Conservation (phyloP, 2,113 vertebrate species). For the Thinocorus orbignyianus region DNA sequence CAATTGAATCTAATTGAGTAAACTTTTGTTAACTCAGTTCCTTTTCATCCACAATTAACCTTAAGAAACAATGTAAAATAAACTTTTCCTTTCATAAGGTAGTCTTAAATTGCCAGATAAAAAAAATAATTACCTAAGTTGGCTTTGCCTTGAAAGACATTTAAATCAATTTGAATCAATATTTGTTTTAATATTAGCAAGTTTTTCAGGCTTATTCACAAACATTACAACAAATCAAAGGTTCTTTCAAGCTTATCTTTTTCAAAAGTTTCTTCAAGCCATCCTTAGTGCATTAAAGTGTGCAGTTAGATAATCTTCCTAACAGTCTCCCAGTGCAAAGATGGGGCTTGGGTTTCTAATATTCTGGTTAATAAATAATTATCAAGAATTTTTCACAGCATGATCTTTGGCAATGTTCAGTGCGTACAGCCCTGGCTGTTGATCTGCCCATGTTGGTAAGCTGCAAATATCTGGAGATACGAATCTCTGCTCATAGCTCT, state of each 20-base stretch:
- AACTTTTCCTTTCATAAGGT: neutral
- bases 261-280: conserved; percentile 9
- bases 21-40: neutral
- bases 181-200: conserved; percentile 15
- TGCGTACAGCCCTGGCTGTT: accelerated
- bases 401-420: accelerated
- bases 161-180: conserved; percentile 9
- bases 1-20: neutral
- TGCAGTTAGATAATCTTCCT: neutral
- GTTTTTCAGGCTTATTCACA: conserved; percentile 4
- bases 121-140: neutral
- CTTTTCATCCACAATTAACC: neutral
- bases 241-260: conserved; percentile 17
- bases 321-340: neutral
- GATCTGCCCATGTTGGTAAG: neutral
- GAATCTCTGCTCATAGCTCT: neutral
- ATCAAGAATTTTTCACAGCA: neutral
- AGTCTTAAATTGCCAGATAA: neutral
- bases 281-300: neutral
- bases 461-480: neutral
- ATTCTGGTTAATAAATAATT: conserved; percentile 8
- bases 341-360: neutral
- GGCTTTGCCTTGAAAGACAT: neutral
- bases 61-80: neutral
- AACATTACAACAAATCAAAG: conserved; percentile 30